Evolutionary conservation across 2,888 invertebrate species (phyloP), one percentile per base, ranked within the genome.

Genomic region (Erannis defoliaria): DNA sequence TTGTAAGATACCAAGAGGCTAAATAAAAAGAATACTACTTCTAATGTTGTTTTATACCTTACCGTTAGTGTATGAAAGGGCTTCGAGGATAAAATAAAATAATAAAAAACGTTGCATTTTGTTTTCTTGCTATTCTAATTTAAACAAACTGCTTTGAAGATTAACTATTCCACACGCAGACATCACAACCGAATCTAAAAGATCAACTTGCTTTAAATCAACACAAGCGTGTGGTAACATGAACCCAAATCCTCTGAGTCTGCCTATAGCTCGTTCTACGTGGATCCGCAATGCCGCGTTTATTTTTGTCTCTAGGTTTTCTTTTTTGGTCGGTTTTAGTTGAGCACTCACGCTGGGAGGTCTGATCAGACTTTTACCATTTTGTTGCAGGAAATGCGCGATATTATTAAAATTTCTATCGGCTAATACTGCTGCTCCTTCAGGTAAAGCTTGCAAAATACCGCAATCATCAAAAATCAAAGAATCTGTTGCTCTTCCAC

Each of bases 381-480:
- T 37, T 37, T 37, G 14, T 14, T 37, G 37, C 37, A 37, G 14
- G 2, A 37, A 6, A 37, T 37, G 37, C 4, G 37, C 37, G 5
- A 37, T 14, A 37, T 37, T 37, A 4, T 37, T 37, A 37, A 45
- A 45, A 14, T 26, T 26, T 45, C 26, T 23, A 8, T 14, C 43
- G 12, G 43, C 43, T 14, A 26, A n/a, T n/a, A 45, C 26, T 3
- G 43, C 43, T n/a, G n/a, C 5, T 26, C n/a, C 26, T 45, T 45
- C n/a, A 14, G 26, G 43, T 19, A 45, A 8, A n/a, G 14, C 10
- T 8, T 45, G 12, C 16, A 26, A 26, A 45, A 45, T 26, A 12
- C 14, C 26, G 14, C 43, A 23, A 12, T 45, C 43, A n/a, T 26
- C 43, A 26, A 45, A 45, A 26, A 45, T 23, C 8, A 45, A 12